These are phyloP conservation scores for Erebia palarica DNA, from an alignment of 2,888 invertebrate genomes.

Conservation along the genomic window DNA sequence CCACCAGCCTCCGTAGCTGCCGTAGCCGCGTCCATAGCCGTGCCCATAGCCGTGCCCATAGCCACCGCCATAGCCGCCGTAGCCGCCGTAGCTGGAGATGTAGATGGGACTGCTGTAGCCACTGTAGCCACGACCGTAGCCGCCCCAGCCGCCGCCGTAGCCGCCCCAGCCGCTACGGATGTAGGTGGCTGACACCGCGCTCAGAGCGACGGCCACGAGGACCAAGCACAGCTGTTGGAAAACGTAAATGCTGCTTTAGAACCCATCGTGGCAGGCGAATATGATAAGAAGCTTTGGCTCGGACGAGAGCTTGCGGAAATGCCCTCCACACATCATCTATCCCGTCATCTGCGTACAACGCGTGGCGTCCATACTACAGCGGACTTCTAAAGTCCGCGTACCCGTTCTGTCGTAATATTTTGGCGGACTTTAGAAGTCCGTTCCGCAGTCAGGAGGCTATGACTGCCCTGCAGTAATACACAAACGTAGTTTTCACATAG, in stretches of 20 bases:
- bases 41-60: slow-evolving; percentile 27
- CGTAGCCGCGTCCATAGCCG: slow-evolving; percentile 28
- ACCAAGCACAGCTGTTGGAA: slow-evolving; percentile 38
- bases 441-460: too few relatives aligned
- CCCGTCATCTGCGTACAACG: too few relatives aligned
- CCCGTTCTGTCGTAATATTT: too few relatives aligned
- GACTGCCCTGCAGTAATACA: too few relatives aligned
- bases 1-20: slow-evolving; percentile 33
- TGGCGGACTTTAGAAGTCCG: too few relatives aligned
- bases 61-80: slow-evolving; percentile 24
- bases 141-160: slow-evolving; percentile 3
- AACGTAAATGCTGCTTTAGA: not conserved
- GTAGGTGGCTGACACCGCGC: slow-evolving; percentile 55
- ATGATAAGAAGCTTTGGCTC: too few relatives aligned
- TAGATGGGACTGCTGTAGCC: slow-evolving; percentile 23
- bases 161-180: slow-evolving; percentile 42
- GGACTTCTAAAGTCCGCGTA: too few relatives aligned
- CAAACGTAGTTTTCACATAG: too few relatives aligned
- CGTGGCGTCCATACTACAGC: too few relatives aligned
- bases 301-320: too few relatives aligned
- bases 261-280: too few relatives aligned
- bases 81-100: not conserved
- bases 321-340: too few relatives aligned
- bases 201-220: slow-evolving; percentile 43
- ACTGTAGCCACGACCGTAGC: slow-evolving; percentile 40